These are phyloP conservation scores for Ovibos moschatus DNA, from an alignment of 2,113 vertebrate genomes.

Conservation along the genomic window DNA sequence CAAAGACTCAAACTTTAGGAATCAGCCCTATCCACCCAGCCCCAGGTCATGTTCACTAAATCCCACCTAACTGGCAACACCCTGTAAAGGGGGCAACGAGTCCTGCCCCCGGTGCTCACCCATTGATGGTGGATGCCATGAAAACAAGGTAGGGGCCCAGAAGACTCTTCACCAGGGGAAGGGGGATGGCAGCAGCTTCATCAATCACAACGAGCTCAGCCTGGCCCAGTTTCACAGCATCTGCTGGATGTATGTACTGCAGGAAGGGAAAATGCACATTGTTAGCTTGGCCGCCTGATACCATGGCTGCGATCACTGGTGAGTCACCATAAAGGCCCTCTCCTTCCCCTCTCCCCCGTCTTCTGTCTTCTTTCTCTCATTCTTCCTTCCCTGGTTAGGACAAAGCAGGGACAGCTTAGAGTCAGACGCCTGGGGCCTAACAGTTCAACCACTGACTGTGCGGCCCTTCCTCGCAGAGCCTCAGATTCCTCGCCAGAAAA, in stretches of 20 bases:
- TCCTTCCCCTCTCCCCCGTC: neutral
- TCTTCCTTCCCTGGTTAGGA: neutral
- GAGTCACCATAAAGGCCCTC: neutral
- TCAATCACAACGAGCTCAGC: slow-evolving; percentile 97
- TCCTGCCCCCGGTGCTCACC: slow-evolving; percentile 76
- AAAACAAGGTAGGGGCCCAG: slow-evolving; percentile 97
- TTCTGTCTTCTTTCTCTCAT: neutral
- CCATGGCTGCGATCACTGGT: neutral
- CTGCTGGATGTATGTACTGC: slow-evolving; percentile 97
- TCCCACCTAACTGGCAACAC: neutral
- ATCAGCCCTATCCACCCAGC: neutral
- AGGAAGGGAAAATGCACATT: neutral
- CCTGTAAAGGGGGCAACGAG: accelerated
- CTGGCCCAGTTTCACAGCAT: slow-evolving; percentile 95
- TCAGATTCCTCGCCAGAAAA: neutral
- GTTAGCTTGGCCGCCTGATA: neutral
- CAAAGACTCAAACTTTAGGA: neutral
- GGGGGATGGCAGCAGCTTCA: slow-evolving; percentile 96
- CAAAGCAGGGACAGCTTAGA: neutral
- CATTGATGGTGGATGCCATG: slow-evolving; percentile 98
- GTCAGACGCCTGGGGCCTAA: neutral
- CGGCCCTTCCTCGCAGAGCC: neutral
- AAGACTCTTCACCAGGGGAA: slow-evolving; percentile 94
- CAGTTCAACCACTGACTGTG: neutral
- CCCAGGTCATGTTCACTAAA: neutral